These are phyloP conservation scores for Acrobasis suavella DNA, from an alignment of 2,888 invertebrate species.

Conservation along the genomic window DNA sequence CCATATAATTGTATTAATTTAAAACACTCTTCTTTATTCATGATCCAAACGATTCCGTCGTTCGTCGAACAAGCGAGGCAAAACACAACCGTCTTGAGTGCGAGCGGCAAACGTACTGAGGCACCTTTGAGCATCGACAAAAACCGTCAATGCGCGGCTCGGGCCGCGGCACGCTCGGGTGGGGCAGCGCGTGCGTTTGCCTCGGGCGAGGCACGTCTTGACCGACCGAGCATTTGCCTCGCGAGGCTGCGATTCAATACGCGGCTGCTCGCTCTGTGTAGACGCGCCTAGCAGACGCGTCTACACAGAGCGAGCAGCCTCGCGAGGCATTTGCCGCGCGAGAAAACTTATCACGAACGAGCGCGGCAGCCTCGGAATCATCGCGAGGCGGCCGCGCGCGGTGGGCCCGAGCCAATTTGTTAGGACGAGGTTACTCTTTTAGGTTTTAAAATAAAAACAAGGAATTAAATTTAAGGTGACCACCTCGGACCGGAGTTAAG, in stretches of 20 bases:
- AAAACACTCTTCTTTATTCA: conserved; percentile 30
- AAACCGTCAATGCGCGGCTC: conserved; percentile 34
- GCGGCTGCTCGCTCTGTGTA: too few relatives aligned
- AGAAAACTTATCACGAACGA: too few relatives aligned
- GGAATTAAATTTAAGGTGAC: too few relatives aligned
- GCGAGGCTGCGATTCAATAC: conserved; percentile 26
- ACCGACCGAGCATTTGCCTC: conserved; percentile 24
- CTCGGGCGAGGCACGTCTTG: conserved; percentile 25
- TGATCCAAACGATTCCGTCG: not conserved
- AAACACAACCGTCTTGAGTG: conserved; percentile 21
- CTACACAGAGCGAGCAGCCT: too few relatives aligned
- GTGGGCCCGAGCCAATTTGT: too few relatives aligned
- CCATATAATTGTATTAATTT: conserved; percentile 34
- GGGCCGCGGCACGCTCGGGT: conserved; percentile 33
- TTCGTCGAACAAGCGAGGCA: conserved; percentile 6
- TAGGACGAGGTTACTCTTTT: too few relatives aligned
- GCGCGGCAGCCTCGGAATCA: too few relatives aligned
- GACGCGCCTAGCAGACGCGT: too few relatives aligned
- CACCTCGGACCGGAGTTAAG: too few relatives aligned
- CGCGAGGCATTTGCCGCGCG: too few relatives aligned
- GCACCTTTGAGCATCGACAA: conserved; percentile 34
- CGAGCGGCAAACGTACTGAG: conserved; percentile 33
- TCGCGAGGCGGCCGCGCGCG: too few relatives aligned
- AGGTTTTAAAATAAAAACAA: too few relatives aligned
- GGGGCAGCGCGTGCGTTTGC: conserved; percentile 31